Percentiles rank a stretch among this genome's conserved stretches.
These are phyloP conservation scores for Cervus canadensis DNA, from an alignment of 2,113 vertebrate species.

Conservation along the genomic window DNA sequence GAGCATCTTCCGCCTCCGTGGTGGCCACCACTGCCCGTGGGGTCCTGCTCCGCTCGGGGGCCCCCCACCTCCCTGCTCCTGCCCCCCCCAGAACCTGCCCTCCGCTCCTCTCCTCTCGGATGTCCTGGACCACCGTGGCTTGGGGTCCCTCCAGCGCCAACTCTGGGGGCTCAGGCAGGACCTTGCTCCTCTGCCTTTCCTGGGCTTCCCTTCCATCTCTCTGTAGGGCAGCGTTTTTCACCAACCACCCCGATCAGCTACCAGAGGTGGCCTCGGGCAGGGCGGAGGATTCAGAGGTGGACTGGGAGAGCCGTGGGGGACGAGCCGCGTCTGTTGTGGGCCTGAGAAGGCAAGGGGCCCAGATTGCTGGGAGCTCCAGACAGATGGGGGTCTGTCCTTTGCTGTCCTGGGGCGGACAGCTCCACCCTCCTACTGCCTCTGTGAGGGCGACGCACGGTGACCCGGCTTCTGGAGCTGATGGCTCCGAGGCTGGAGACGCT, in stretches of 20 bases:
- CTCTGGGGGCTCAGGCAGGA: neutral
- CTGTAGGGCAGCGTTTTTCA: rapidly evolving
- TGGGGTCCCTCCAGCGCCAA: neutral
- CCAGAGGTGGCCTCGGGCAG: rapidly evolving
- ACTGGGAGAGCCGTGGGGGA: rapidly evolving
- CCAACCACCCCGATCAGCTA: rapidly evolving
- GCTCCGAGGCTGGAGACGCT: neutral
- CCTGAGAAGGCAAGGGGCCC: rapidly evolving
- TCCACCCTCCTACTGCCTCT: rapidly evolving
- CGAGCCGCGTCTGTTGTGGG: rapidly evolving
- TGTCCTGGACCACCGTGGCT: rapidly evolving
- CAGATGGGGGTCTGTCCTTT: rapidly evolving
- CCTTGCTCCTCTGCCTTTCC: neutral
- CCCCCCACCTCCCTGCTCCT: rapidly evolving
- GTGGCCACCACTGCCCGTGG: rapidly evolving
- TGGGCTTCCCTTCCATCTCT: rapidly evolving
- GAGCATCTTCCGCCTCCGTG: rapidly evolving
- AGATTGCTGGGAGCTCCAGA: neutral
- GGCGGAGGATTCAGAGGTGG: neutral
- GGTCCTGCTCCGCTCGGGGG: rapidly evolving
- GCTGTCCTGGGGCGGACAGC: neutral
- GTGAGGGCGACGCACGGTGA: rapidly evolving
- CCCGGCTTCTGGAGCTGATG: rapidly evolving
- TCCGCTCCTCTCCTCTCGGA: rapidly evolving
- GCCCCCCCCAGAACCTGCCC: rapidly evolving